phyloP scores from a whole-genome alignment of 2,113 vertebrate species.

The Pungitius pungitius region DNA sequence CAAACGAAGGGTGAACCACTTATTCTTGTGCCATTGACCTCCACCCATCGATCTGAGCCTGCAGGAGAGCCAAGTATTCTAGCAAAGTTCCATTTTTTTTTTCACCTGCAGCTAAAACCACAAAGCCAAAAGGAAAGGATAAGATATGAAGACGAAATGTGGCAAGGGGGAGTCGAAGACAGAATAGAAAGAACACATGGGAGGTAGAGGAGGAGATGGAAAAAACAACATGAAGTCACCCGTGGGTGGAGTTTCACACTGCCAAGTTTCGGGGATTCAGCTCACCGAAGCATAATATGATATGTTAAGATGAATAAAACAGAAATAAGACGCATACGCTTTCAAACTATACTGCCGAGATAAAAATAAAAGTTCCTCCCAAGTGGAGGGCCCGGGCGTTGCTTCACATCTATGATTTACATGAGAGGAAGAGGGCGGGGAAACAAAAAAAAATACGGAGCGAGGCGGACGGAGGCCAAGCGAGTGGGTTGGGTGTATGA shows the following conservation, averaged over 20 bases:
- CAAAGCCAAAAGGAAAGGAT: background rate
- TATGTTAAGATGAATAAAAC: conserved; percentile 27
- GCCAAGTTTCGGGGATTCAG: conserved; percentile 4
- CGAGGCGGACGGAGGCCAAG: conserved; percentile 1
- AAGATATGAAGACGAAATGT: background rate
- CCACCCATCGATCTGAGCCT: background rate
- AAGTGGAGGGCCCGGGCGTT: background rate
- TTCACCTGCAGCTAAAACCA: background rate
- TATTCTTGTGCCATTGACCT: background rate
- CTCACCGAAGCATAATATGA: conserved; percentile 14
- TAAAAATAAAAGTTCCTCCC: conserved; percentile 21
- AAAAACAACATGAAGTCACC: conserved; percentile 29
- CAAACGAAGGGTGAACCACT: background rate
- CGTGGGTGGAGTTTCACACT: conserved; percentile 3
- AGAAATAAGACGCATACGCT: background rate
- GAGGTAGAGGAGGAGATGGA: conserved; percentile 1
- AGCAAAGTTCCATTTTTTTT: conserved; percentile 3
- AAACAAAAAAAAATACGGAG: background rate
- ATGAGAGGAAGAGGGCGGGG: conserved; percentile 19
- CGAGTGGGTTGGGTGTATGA: conserved; percentile 48
- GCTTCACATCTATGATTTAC: conserved; percentile 49
- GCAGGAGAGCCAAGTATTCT: background rate
- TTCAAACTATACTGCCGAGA: background rate
- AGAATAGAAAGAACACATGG: background rate
- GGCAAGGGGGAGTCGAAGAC: background rate